Base-by-base conservation (phyloP, 2,113 vertebrate genomes). In the Syngnathoides biaculeatus region DNA sequence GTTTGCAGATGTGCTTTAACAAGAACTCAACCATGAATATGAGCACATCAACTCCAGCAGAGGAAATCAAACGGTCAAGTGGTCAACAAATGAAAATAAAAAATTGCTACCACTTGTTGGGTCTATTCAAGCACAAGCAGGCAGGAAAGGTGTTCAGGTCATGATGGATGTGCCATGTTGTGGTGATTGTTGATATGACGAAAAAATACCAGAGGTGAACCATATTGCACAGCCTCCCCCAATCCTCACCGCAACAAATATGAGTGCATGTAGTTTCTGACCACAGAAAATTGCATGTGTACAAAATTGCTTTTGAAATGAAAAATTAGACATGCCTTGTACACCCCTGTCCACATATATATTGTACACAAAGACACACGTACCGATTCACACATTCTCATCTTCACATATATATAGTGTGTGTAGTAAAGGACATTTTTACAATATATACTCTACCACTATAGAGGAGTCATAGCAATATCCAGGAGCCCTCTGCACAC, bases 71-170 rank as follows among this genome's bases (percentile, higher is more conserved):
- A 91, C 86, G 92, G 90, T 92, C 90, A 93, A 93, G 91, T 93
- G 91, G 92, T 91, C 89, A 91, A 88, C 90, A 92, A 92, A 92
- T 92, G 88, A 90, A 90, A 91, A 91, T 69, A 80, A 88, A 93
- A 92, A 93, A 93, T 93, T 92, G 90, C 84, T 83, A 76, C 87
- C 86, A 88, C 88, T 92, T 86, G 86, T 91, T 83, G 74, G 64
- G 77, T 72, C 75, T 69, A 69, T 85, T 90, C 86, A 90, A 91
- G 88, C 89, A 80, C 71, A 80, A 79, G 78, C 77, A 86, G 71
- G 67, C 72, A 48, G 67, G 55, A 74, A 79, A 86, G 81, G 79
- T 83, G 86, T 76, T 58, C 67, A 73, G 88, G 89, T 92, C 89
- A 90, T 78, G 84, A 88, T 87, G 82, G 80, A 88, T 88, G 76